Conservation (phyloP, 2,113 vertebrate species). For the Pristiophorus japonicus region DNA sequence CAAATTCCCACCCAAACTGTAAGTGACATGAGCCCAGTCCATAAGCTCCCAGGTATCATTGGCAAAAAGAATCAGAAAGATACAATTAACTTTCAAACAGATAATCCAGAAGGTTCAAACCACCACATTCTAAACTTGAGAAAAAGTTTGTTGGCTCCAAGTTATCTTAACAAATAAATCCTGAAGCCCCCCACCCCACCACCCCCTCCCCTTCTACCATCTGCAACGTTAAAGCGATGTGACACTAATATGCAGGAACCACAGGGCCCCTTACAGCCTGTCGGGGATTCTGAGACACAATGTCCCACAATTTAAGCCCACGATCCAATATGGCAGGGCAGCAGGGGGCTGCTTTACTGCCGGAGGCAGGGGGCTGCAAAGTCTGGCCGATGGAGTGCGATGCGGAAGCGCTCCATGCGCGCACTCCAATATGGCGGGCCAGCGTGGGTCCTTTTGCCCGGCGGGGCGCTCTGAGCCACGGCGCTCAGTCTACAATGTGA, state of each 20-base stretch:
- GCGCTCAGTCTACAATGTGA: background rate
- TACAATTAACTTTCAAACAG: background rate
- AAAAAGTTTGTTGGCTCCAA: background rate
- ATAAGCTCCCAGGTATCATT: background rate
- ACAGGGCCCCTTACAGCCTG: background rate
- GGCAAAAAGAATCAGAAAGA: background rate
- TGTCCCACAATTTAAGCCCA: background rate
- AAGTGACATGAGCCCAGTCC: background rate
- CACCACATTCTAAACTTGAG: background rate
- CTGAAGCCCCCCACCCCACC: background rate
- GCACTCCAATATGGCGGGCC: background rate
- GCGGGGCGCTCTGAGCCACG: no score
- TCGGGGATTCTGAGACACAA: background rate
- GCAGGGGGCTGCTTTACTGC: background rate
- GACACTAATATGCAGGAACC: background rate
- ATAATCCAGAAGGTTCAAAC: background rate
- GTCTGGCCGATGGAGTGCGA: background rate
- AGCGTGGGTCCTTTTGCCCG: no score
- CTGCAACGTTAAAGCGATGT: background rate
- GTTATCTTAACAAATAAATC: background rate
- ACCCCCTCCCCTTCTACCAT: background rate
- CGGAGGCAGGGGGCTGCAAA: background rate
- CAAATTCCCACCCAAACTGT: background rate
- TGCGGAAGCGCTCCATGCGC: background rate
- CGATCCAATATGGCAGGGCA: background rate